These are phyloP conservation scores for Orussus abietinus DNA, from an alignment of 1,140 invertebrate species.

Conservation along the genomic window DNA sequence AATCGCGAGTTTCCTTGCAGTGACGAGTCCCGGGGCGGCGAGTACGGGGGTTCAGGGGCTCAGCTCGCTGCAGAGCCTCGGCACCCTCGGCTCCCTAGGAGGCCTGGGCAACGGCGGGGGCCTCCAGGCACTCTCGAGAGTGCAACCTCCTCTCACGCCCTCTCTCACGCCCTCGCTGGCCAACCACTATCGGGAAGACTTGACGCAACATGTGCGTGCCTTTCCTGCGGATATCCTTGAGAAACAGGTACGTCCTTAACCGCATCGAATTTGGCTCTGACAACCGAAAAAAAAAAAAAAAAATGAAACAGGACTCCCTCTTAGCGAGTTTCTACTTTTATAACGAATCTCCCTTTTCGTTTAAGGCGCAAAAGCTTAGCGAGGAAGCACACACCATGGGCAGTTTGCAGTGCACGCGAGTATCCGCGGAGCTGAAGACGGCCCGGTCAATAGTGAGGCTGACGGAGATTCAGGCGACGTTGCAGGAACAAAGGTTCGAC, in stretches of 20 bases:
- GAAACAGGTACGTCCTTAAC: constrained; percentile 77
- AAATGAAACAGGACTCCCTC: too few relatives aligned
- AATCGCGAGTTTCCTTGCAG: too few relatives aligned
- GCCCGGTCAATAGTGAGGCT: constrained; percentile 89
- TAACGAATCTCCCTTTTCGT: constrained; percentile 1
- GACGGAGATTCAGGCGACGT: constrained; percentile 93
- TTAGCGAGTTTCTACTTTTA: neutral
- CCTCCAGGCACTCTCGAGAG: constrained; percentile 51
- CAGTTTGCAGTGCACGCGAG: constrained; percentile 85
- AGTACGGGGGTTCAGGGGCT: constrained; percentile 49
- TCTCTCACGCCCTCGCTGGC: constrained; percentile 83
- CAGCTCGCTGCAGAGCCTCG: constrained; percentile 56
- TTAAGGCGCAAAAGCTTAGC: constrained; percentile 76
- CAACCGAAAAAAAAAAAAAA: too few relatives aligned
- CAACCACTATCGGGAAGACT: constrained; percentile 87
- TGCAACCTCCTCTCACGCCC: constrained; percentile 54
- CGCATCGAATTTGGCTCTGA: too few relatives aligned
- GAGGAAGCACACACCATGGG: constrained; percentile 82
- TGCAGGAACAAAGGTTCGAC: constrained; percentile 87
- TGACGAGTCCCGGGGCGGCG: constrained; percentile 49
- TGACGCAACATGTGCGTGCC: constrained; percentile 85
- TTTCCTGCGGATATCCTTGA: constrained; percentile 91
- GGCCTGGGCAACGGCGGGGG: constrained; percentile 52
- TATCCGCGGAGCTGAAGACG: constrained; percentile 92
- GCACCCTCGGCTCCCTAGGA: constrained; percentile 48